These are phyloP conservation scores for Sinohyriopsis cumingii DNA, from an alignment of 2,888 invertebrate genomes.

Conservation along the genomic window DNA sequence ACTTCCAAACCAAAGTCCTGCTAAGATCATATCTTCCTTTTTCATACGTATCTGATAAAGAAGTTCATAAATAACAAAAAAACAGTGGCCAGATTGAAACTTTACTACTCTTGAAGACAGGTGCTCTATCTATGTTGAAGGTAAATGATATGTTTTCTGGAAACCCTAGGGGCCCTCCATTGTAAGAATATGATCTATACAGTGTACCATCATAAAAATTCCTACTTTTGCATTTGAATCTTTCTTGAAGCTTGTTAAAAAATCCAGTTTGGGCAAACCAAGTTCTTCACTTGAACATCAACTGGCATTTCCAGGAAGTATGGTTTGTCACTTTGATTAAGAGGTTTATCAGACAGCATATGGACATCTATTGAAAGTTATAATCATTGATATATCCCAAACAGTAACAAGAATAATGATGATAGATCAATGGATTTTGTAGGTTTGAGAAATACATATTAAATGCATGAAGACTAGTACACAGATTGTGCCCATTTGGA, in stretches of 20 bases:
- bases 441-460: slow-evolving; percentile 15
- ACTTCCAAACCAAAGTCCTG: slow-evolving; percentile 22
- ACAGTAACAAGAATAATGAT: slow-evolving; percentile 18
- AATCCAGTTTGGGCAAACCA: slow-evolving; percentile 8
- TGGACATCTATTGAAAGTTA: slow-evolving; percentile 2
- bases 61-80: slow-evolving; percentile 23
- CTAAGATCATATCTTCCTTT: slow-evolving; percentile 26
- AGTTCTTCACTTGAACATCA: slow-evolving; percentile 6
- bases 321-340: background rate
- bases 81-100: slow-evolving; percentile 28
- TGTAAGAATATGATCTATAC: slow-evolving; percentile 9
- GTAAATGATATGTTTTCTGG: slow-evolving; percentile 31
- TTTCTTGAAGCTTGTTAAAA: slow-evolving; percentile 8
- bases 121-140: slow-evolving; percentile 26
- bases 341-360: slow-evolving; percentile 5
- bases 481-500: slow-evolving; percentile 15
- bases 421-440: slow-evolving; percentile 20
- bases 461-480: slow-evolving; percentile 11
- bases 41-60: slow-evolving; percentile 12
- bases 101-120: slow-evolving; percentile 27
- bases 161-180: slow-evolving; percentile 10
- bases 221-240: slow-evolving; percentile 1
- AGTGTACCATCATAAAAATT: slow-evolving; percentile 21
- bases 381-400: slow-evolving; percentile 4
- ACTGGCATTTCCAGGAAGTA: slow-evolving; percentile 30